These are phyloP conservation scores for Vespertilio murinus DNA, from an alignment of 2,797 vertebrate species.

Conservation along the genomic window DNA sequence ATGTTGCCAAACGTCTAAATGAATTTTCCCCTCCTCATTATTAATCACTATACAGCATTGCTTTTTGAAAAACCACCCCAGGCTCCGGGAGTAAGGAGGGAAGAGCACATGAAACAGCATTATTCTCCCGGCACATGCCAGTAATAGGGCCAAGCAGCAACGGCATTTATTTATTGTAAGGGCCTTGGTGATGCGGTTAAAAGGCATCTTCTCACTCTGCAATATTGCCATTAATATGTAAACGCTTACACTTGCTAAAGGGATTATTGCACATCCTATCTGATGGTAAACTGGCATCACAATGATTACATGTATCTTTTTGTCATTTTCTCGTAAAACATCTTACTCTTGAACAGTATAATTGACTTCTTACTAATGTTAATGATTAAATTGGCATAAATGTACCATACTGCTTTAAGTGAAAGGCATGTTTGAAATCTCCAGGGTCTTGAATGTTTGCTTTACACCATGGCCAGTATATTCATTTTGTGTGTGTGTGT, in stretches of 20 bases:
- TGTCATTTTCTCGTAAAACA: slow-evolving; percentile 86
- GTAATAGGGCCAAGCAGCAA: slow-evolving; percentile 40
- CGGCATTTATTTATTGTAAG: slow-evolving; percentile 65
- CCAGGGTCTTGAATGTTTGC: slow-evolving; percentile 57
- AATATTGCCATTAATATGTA: slow-evolving; percentile 86
- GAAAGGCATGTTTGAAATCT: slow-evolving; percentile 73
- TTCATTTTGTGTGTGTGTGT: not conserved
- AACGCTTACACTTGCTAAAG: slow-evolving; percentile 88
- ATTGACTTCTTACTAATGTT: slow-evolving; percentile 85
- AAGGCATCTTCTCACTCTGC: slow-evolving; percentile 77
- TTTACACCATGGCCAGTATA: not conserved
- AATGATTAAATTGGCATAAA: slow-evolving; percentile 84
- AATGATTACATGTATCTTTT: slow-evolving; percentile 87
- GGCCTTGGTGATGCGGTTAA: slow-evolving; percentile 9
- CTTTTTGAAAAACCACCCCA: slow-evolving; percentile 34
- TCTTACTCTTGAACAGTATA: slow-evolving; percentile 85
- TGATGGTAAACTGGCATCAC: slow-evolving; percentile 86
- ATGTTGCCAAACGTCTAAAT: slow-evolving; percentile 68
- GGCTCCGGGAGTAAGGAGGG: not conserved
- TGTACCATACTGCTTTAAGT: slow-evolving; percentile 70
- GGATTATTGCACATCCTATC: slow-evolving; percentile 87
- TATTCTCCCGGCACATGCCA: slow-evolving; percentile 23
- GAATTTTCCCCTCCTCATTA: slow-evolving; percentile 57
- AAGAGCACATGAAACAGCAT: not conserved
- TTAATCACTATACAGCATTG: slow-evolving; percentile 50